Conservation (phyloP, 2,797 vertebrate genomes). For the Sphenopsis melanotis region DNA sequence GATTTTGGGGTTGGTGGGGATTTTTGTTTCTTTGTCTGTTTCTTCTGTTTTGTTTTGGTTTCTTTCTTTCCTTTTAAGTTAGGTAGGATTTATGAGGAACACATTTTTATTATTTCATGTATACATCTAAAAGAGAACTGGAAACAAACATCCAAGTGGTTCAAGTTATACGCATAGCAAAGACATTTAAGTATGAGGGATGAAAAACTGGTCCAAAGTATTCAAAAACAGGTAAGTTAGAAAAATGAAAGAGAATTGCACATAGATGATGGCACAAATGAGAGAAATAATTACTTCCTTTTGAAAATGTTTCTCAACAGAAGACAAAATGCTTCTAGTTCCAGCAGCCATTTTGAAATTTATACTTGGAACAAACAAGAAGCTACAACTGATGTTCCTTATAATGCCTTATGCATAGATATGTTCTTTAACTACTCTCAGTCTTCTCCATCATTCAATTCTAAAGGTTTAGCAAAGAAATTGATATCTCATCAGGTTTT, state of each 20-base stretch:
- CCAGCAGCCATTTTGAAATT: not conserved
- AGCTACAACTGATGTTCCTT: not conserved
- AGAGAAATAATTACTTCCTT: not conserved
- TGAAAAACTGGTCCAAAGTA: not conserved
- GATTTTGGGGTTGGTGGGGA: accelerated
- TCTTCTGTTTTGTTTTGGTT: not conserved
- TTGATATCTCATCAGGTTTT: not conserved
- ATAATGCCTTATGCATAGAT: not conserved
- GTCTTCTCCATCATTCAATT: not conserved
- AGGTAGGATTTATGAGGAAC: not conserved
- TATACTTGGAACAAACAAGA: not conserved
- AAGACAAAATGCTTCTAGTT: not conserved
- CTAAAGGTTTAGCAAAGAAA: not conserved
- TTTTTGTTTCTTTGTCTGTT: not conserved
- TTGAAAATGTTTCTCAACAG: not conserved
- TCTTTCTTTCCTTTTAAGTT: not conserved
- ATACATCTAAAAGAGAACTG: not conserved
- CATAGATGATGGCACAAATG: not conserved
- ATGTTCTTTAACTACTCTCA: not conserved
- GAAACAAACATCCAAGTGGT: not conserved
- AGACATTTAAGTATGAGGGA: not conserved
- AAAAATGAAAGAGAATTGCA: not conserved
- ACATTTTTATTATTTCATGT: not conserved
- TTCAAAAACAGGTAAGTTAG: accelerated
- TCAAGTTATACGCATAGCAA: not conserved